A percentile compares a stretch with the other conserved stretches of the same genome.
These are phyloP conservation scores for Epizoanthus fatuus DNA, from an alignment of 92 coral and sea anemone species.

Conservation along the genomic window DNA sequence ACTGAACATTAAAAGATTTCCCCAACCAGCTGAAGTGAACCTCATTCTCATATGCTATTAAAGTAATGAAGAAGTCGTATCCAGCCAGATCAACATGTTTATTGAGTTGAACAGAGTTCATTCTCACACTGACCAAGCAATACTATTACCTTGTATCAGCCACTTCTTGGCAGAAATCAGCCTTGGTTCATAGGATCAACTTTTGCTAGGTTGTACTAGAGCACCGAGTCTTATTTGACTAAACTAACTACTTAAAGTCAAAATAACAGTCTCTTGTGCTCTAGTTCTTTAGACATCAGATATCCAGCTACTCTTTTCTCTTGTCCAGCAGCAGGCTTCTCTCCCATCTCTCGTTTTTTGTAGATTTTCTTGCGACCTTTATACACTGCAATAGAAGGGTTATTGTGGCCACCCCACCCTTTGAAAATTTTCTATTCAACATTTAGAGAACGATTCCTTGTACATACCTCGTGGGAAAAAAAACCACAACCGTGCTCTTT, in stretches of 20 bases:
- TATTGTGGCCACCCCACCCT: conserved; percentile 7
- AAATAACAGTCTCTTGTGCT: conserved; percentile 37
- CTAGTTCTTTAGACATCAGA: conserved; percentile 10
- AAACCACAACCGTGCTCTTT: neutral
- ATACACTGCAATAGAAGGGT: neutral
- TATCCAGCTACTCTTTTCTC: conserved; percentile 15
- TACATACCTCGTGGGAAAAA: conserved; percentile 6
- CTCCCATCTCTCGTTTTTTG: neutral
- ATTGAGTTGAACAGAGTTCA: conserved; percentile 30
- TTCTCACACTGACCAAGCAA: conserved; percentile 15
- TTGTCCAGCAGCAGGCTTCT: neutral
- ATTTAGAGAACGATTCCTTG: neutral
- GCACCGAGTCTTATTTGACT: conserved; percentile 37
- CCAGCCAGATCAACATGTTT: conserved; percentile 25
- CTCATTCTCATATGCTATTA: neutral
- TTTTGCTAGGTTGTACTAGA: conserved; percentile 36
- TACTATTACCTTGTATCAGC: conserved; percentile 42
- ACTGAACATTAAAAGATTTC: neutral
- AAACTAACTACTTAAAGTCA: conserved; percentile 18
- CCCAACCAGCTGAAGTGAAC: neutral
- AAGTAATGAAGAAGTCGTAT: conserved; percentile 26
- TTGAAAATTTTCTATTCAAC: neutral
- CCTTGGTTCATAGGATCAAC: conserved; percentile 5
- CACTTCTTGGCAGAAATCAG: neutral
- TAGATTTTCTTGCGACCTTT: neutral